Percentiles rank a stretch among this genome's conserved stretches.
Evolutionary conservation across 2,113 vertebrate species (phyloP).

Genomic region (Labeo rohita): DNA sequence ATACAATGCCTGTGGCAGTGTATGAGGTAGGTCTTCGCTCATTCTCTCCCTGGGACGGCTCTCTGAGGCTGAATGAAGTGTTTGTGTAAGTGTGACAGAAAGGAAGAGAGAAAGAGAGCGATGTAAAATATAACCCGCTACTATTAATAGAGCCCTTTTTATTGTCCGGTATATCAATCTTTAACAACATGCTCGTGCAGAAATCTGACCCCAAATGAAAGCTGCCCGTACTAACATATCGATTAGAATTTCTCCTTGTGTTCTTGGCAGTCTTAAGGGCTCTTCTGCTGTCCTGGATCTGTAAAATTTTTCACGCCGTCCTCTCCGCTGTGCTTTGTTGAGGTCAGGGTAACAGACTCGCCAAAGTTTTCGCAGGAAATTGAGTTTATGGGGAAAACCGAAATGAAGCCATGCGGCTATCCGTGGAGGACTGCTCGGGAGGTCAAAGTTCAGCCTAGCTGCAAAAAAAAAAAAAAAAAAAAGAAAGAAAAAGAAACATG

Average conservation of each 20-base stretch:
- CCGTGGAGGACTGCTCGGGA: constrained; percentile 12
- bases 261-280: constrained; percentile 20
- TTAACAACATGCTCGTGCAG: constrained; percentile 21
- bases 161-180: constrained; percentile 30
- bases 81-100: constrained; percentile 15
- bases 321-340: not conserved
- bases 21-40: constrained; percentile 82
- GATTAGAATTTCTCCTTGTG: constrained; percentile 28
- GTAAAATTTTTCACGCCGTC: constrained; percentile 37
- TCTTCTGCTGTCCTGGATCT: constrained; percentile 7
- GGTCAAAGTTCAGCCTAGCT: constrained; percentile 29
- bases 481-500: constrained; percentile 12
- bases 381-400: not conserved
- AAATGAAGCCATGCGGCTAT: not conserved
- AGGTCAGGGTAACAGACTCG: constrained; percentile 15
- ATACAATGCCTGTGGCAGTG: constrained; percentile 82
- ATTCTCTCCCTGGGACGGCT: constrained; percentile 81
- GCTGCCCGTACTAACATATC: not conserved
- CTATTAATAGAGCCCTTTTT: constrained; percentile 41
- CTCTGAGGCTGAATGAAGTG: constrained; percentile 64
- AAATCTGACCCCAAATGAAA: not conserved
- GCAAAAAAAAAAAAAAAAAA: too few relatives aligned
- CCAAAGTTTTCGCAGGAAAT: constrained; percentile 16
- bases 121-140: not conserved
- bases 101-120: not conserved